Base-by-base conservation (phyloP, 2,888 invertebrate genomes). In the Erpobdella octoculata region DNA sequence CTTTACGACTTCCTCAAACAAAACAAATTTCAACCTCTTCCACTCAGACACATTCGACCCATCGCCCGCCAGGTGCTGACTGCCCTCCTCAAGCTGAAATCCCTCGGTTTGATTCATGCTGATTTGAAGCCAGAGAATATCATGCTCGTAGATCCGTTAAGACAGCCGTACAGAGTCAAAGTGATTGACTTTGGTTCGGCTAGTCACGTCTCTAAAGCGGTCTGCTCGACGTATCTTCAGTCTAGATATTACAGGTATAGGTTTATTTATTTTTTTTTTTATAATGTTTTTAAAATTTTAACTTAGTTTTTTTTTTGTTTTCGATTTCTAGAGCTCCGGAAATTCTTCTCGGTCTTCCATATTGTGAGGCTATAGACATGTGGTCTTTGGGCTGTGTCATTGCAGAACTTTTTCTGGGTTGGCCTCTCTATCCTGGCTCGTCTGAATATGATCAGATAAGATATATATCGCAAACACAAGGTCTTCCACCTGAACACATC, bases 51-150 rank as follows among this genome's bases (percentile, higher is more conserved):
- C 85, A 99, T 99, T 85, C 88, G 98, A 83, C 98, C 98, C 73
- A 96, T 99, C 80, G 88, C 98, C 80, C 96, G 98, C 86, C 98
- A 99, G 88, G 98, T 99, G 79, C 85, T 90, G 78, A 89, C 89
- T 73, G 90, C 90, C 74, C 85, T 90, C 79, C 84, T 88, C 76
- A 89, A 93, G 85, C 88, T 92, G 75, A 93, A 93, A 90, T 94
- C 96, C 90, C 88, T 99, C 82, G 97, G 97, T 77, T 87, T 99
- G 81, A 99, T 99, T 83, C 98, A 99, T 86, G 98, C 98, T 75
- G 98, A 99, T 85, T 86, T 99, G 81, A 98, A 99, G 85, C 98
- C 98, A 25, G 98, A 99, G 86, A 99, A 99, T 86, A 99, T 99
- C 83, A 99, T 99, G 98, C 85, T 99, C 84, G 97, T 98, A 78